These are phyloP conservation scores for Melospiza georgiana DNA, from an alignment of 2,113 vertebrate genomes.

Conservation along the genomic window DNA sequence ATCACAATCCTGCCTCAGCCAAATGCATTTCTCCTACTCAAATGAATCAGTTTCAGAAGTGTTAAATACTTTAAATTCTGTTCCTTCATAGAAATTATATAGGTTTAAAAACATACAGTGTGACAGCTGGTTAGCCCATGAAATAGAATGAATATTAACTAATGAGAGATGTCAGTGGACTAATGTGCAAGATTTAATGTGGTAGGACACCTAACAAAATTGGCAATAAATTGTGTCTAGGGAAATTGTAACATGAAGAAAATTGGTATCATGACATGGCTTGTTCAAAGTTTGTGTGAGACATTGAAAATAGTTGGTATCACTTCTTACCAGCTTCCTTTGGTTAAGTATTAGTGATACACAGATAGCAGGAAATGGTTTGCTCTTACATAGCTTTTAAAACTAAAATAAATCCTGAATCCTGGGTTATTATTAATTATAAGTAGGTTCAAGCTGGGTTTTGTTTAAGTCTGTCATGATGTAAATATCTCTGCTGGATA, in stretches of 20 bases:
- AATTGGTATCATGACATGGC: neutral
- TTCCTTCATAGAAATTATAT: neutral
- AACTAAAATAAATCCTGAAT: neutral
- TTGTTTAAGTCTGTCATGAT: neutral
- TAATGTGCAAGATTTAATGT: neutral
- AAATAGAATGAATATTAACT: neutral
- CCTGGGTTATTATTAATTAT: neutral
- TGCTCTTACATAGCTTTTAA: neutral
- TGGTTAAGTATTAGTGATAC: neutral
- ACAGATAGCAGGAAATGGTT: neutral
- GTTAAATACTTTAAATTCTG: neutral
- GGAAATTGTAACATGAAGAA: neutral
- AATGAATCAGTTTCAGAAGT: neutral
- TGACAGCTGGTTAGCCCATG: neutral
- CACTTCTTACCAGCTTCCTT: neutral
- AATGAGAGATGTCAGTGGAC: neutral
- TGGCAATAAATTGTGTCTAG: neutral
- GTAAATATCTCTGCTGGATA: neutral
- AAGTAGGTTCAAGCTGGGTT: neutral
- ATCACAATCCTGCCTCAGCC: neutral
- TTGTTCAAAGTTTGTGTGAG: neutral
- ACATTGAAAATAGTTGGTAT: neutral
- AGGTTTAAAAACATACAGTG: neutral
- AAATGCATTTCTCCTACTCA: neutral
- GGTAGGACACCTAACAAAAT: neutral